Evolutionary conservation across 1,140 invertebrate species (phyloP).

Genomic region (Paramacrobiotus metropolitanus): DNA sequence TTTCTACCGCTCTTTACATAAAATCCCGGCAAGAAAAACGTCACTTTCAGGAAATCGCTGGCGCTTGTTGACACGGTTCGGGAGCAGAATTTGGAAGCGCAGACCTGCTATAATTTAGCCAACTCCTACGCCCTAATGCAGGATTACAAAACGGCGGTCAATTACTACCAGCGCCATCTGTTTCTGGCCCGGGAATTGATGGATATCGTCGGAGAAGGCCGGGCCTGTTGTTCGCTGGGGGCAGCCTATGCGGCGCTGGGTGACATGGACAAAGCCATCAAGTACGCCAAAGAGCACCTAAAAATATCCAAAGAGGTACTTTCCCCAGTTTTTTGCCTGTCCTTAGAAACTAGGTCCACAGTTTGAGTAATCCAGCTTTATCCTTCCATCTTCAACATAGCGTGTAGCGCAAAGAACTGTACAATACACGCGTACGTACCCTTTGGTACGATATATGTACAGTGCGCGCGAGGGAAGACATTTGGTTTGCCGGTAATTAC

Average conservation of each 20-base stretch:
- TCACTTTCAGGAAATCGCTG: slow-evolving; percentile 51
- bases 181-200: slow-evolving; percentile 65
- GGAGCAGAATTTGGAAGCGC: slow-evolving; percentile 78
- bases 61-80: slow-evolving; percentile 56
- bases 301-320: slow-evolving; percentile 37
- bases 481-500: too few species aligned
- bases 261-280: slow-evolving; percentile 67
- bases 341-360: too few species aligned
- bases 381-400: too few species aligned
- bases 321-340: too few species aligned
- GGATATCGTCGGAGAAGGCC: slow-evolving; percentile 61
- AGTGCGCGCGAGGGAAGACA: too few species aligned
- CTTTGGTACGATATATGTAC: too few species aligned
- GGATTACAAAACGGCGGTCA: slow-evolving; percentile 68
- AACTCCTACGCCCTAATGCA: slow-evolving; percentile 86
- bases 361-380: too few species aligned
- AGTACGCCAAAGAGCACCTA: slow-evolving; percentile 67
- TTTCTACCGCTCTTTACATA: too few species aligned
- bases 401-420: too few species aligned
- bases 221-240: slow-evolving; percentile 33
- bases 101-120: slow-evolving; percentile 84
- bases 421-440: too few species aligned
- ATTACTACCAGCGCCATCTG: slow-evolving; percentile 77
- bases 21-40: too few species aligned
- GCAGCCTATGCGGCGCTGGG: slow-evolving; percentile 76